These are phyloP conservation scores for Pelusios castaneus DNA, from an alignment of 2,113 vertebrate species.

Conservation along the genomic window DNA sequence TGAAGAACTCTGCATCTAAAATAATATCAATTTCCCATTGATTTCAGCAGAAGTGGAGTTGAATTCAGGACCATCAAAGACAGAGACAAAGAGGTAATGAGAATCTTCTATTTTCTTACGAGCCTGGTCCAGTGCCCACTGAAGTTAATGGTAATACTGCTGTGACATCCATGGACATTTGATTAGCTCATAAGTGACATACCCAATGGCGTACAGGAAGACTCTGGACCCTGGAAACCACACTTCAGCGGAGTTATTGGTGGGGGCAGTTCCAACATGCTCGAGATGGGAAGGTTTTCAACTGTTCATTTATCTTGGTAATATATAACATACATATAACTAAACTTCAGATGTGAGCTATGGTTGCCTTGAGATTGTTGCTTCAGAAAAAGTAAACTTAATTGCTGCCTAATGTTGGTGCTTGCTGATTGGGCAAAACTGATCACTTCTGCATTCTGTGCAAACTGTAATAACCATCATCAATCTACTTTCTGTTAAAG, in stretches of 20 bases:
- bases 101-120: not conserved
- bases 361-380: not conserved
- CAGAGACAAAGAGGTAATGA: not conserved
- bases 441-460: not conserved
- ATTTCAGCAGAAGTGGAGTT: not conserved
- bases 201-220: not conserved
- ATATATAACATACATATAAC: not conserved
- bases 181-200: not conserved
- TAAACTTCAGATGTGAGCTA: not conserved
- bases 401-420: not conserved
- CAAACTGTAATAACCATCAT: not conserved
- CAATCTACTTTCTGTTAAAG: not conserved
- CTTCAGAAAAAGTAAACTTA: not conserved
- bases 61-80: not conserved
- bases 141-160: not conserved
- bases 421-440: not conserved
- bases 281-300: not conserved
- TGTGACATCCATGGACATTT: not conserved
- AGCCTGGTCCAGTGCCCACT: not conserved
- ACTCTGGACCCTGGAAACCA: not conserved
- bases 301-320: not conserved
- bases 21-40: not conserved
- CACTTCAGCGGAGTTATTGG: not conserved
- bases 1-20: not conserved
- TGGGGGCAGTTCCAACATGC: not conserved